Conservation (phyloP, 2,113 vertebrate species). For the Mohoua ochrocephala region DNA sequence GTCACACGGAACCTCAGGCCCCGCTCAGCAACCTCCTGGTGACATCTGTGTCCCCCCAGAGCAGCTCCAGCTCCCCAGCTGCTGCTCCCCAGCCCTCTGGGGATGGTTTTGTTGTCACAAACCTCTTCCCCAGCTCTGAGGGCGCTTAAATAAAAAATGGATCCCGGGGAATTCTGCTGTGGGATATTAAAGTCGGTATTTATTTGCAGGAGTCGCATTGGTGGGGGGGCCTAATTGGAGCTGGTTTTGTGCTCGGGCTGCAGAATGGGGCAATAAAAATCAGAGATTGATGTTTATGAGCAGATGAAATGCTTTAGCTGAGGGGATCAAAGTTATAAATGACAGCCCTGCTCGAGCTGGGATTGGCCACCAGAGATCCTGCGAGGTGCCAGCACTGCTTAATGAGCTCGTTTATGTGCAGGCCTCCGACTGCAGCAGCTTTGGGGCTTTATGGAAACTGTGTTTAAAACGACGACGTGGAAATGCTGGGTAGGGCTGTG, state of each 20-base stretch:
- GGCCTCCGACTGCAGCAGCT: neutral
- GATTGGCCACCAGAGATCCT: conserved; percentile 77
- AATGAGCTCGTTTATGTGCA: conserved; percentile 65
- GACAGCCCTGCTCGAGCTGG: conserved; percentile 60
- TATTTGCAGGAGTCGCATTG: conserved; percentile 59
- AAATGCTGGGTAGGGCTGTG: neutral
- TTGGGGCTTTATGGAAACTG: conserved; percentile 35
- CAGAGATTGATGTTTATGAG: conserved; percentile 73
- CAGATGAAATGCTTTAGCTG: conserved; percentile 73
- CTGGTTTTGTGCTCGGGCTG: conserved; percentile 69
- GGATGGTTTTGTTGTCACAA: neutral
- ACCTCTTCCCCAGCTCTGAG: neutral
- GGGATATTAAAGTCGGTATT: conserved; percentile 35
- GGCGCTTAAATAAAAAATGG: neutral
- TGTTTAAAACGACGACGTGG: conserved; percentile 58
- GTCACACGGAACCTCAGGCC: conserved; percentile 20
- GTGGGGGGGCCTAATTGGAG: conserved; percentile 66
- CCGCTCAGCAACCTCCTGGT: neutral
- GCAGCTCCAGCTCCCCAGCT: neutral
- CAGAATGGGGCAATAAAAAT: conserved; percentile 72
- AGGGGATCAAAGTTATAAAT: conserved; percentile 63
- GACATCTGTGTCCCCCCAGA: neutral
- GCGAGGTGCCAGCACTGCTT: conserved; percentile 59
- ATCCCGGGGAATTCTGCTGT: neutral
- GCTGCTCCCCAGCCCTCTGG: neutral